Evolutionary conservation across 2,888 invertebrate genomes (phyloP).

Genomic region (Platypus cylindrus): DNA sequence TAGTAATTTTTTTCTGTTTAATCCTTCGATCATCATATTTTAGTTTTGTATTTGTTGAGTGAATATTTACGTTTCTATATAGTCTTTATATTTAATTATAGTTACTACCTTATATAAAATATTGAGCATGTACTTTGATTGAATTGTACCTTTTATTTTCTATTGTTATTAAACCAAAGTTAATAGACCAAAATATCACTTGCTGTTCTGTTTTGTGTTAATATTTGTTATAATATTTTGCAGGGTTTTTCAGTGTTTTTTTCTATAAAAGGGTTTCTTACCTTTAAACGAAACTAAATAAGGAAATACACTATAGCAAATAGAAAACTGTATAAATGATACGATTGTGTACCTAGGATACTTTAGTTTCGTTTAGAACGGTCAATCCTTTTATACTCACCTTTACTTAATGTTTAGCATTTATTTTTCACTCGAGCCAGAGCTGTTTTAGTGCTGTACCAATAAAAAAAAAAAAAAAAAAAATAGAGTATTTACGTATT

Average conservation of each 20-base stretch:
- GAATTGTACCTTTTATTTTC: constrained; percentile 38
- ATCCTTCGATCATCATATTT: constrained; percentile 14
- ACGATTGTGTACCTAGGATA: too few relatives aligned
- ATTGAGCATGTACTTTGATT: constrained; percentile 31
- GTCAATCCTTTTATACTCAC: constrained; percentile 11
- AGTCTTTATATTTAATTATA: constrained; percentile 28
- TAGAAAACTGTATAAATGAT: too few relatives aligned
- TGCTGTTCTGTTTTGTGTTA: constrained; percentile 27
- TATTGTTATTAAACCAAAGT: constrained; percentile 38
- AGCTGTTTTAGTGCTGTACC: constrained; percentile 22
- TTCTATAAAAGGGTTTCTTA: too few relatives aligned
- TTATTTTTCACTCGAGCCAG: constrained; percentile 8
- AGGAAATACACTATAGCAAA: too few relatives aligned
- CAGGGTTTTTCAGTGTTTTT: too few relatives aligned
- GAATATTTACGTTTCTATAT: constrained; percentile 31
- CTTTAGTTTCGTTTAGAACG: too few relatives aligned
- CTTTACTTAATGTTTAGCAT: constrained; percentile 14
- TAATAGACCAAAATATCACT: constrained; percentile 34
- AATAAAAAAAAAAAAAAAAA: constrained; percentile 19
- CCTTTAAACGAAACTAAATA: too few relatives aligned
- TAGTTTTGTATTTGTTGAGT: constrained; percentile 32
- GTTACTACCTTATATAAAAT: constrained; percentile 29
- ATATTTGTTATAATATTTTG: constrained; percentile 24
- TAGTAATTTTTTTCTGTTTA: constrained; percentile 14
- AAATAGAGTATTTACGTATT: constrained; percentile 17